These are phyloP conservation scores for Pseudotriccus pelzelni DNA, from an alignment of 2,797 vertebrate genomes.

Conservation along the genomic window DNA sequence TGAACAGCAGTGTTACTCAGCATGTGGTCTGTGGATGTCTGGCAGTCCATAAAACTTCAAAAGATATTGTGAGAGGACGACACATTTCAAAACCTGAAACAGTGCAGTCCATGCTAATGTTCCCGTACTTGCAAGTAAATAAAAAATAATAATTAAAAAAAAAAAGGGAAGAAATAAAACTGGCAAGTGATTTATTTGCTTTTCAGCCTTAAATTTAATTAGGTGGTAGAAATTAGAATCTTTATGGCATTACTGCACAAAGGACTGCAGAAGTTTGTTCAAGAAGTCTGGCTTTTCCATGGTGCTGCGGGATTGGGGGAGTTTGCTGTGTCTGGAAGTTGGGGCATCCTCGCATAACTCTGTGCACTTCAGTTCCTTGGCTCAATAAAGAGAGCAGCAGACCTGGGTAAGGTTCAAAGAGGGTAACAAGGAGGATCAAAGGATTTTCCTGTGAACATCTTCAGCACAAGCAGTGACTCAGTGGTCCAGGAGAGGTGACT, in stretches of 20 bases:
- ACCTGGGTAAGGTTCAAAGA: background rate
- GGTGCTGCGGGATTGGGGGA: background rate
- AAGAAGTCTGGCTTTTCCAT: background rate
- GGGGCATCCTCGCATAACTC: background rate
- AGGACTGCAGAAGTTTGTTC: background rate
- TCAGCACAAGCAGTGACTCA: background rate
- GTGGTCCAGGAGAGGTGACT: background rate
- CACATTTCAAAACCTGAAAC: constrained; percentile 10
- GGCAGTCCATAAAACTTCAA: constrained; percentile 38
- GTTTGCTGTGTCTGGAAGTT: background rate
- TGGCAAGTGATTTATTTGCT: background rate
- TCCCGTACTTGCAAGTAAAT: background rate
- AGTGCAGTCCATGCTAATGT: background rate
- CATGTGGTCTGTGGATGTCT: constrained; percentile 5
- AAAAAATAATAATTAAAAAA: background rate
- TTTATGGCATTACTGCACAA: background rate
- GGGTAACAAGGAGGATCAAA: background rate
- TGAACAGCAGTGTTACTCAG: constrained; percentile 15
- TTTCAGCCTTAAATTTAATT: background rate
- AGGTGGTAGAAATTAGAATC: background rate
- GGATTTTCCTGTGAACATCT: background rate
- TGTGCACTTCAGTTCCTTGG: background rate
- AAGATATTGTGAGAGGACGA: background rate
- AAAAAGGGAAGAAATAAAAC: background rate
- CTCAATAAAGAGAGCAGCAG: background rate